Conservation (phyloP, 2,113 vertebrate genomes). For the Oreochromis tanganicae region DNA sequence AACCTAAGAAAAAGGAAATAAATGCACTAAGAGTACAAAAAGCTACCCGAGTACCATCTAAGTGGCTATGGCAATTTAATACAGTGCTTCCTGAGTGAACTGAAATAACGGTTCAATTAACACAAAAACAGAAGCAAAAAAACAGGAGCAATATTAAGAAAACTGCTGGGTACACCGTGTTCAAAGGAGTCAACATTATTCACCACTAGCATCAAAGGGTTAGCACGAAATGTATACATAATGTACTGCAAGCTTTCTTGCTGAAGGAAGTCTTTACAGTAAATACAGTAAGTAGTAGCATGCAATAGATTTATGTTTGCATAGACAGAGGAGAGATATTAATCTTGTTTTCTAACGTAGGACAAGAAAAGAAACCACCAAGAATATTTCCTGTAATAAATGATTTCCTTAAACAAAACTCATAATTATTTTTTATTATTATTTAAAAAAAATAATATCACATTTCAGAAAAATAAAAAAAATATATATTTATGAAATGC, state of each 20-base stretch:
- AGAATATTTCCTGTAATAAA: not conserved
- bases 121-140: not conserved
- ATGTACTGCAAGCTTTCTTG: not conserved
- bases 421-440: not conserved
- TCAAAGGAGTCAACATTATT: not conserved
- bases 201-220: not conserved
- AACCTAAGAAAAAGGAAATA: not conserved
- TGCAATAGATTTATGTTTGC: not conserved
- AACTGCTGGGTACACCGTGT: not conserved
- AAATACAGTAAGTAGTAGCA: not conserved
- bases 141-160: not conserved
- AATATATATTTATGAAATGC: not conserved
- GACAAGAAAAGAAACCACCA: not conserved
- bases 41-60: not conserved
- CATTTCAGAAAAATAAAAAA: not conserved
- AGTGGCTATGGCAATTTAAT: not conserved
- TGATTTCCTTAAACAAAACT: not conserved
- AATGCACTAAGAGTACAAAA: not conserved
- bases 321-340: not conserved
- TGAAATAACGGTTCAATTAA: not conserved
- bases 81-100: not conserved
- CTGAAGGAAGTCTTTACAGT: not conserved
- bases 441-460: not conserved
- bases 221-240: not conserved
- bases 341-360: not conserved